Evolutionary conservation across 92 coral and sea anemone genomes (phyloP), one percentile per base, ranked within the genome.

Genomic region (Epizoanthus illoricatus): DNA sequence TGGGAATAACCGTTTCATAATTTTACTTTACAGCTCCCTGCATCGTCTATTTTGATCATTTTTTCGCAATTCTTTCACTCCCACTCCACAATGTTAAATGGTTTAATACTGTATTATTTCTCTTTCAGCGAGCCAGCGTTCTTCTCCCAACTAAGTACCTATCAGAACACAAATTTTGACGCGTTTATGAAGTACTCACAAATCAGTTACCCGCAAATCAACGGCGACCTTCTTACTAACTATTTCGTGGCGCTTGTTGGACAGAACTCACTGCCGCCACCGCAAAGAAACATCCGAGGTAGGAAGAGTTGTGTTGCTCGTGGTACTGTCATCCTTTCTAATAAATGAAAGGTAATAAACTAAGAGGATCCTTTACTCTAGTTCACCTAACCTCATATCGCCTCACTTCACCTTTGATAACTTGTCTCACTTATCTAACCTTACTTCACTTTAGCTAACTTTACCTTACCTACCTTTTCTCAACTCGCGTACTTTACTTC

Each of bases 281-380:
- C 94, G 16, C 86, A 88, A 80, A 91, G 87, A 69, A 88, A 73
- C 64, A 88, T 90, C 39, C 84, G 80, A 90, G 97, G 97, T 93
- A 86, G 6, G 10, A 33, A n/a, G n/a, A 21, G 40, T 16, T 65
- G 23, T 20, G 11, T 7, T 33, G 70, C 40, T 11, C 23, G 13
- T 16, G 40, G 11, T 10, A 65, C 10, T 33, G 0, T 15, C 70
- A 10, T 65, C 3, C 21, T 13, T 49, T 49, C 1, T 8, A 49
- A 13, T 7, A 49, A 49, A 8, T 49, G 11, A 49, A 0, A 49
- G 2, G 15, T 2, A 49, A 2, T 49, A 49, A 15, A 49, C 56
- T 49, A 49, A 8, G 56, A 13, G 56, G 56, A 8, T 8, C 2
- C 13, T 49, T 49, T 49, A 13, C 56, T 13, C 9, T 49, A 11